Conservation (phyloP, 2,888 invertebrate species). For the Eupeodes luniger region DNA sequence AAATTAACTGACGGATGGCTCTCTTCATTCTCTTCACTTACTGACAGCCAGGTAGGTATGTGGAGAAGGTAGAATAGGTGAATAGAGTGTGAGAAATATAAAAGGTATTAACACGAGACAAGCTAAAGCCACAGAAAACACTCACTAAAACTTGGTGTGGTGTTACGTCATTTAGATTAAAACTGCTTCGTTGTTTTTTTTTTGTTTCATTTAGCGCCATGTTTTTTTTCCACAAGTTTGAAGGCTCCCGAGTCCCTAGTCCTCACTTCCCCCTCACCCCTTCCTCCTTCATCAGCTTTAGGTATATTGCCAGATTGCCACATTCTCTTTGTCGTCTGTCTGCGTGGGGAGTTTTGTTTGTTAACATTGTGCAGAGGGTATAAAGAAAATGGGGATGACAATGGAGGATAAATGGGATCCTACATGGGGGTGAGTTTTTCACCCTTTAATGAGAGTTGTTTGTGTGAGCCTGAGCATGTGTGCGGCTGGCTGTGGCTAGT, state of each 20-base stretch:
- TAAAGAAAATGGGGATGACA: constrained; percentile 12
- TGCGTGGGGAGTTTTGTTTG: constrained; percentile 54
- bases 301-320: neutral
- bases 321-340: constrained; percentile 60
- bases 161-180: constrained; percentile 72
- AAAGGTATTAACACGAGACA: constrained; percentile 26
- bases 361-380: neutral
- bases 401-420: no score
- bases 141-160: constrained; percentile 42
- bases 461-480: constrained; percentile 8
- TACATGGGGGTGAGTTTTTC: neutral
- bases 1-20: constrained; percentile 6
- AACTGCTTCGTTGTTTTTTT: constrained; percentile 24
- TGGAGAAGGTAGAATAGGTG: neutral
- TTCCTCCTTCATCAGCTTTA: neutral
- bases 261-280: no score
- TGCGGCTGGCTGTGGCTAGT: constrained; percentile 33
- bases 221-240: constrained; percentile 7
- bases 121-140: constrained; percentile 44
- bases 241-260: neutral
- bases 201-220: neutral
- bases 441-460: constrained; percentile 54
- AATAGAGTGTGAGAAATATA: constrained; percentile 31
- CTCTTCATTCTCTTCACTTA: constrained; percentile 34
- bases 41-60: constrained; percentile 28